A percentile compares a stretch with the other conserved stretches of the same genome.
Evolutionary conservation across 2,797 vertebrate species (phyloP).

Genomic region (Gila robusta): DNA sequence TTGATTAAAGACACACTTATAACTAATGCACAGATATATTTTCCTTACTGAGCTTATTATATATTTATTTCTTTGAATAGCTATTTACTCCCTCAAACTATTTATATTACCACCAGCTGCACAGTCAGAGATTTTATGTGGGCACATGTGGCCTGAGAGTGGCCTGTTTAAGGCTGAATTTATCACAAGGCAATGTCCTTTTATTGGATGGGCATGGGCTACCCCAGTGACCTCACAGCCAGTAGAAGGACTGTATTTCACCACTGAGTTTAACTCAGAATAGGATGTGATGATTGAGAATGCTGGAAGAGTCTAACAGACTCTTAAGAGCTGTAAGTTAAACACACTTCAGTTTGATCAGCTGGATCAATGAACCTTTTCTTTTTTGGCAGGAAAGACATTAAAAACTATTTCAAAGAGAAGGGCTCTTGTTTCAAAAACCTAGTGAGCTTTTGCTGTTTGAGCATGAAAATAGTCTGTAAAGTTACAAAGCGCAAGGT

Average conservation of each 20-base stretch:
- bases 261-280: not conserved
- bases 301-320: not conserved
- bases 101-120: conserved; percentile 24
- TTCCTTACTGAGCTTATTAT: not conserved
- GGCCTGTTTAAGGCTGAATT: conserved; percentile 30
- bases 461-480: not conserved
- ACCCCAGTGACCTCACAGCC: conserved; percentile 7
- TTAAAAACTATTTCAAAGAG: not conserved
- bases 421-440: no score
- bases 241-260: conserved; percentile 23
- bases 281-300: conserved; percentile 11
- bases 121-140: conserved; percentile 4
- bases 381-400: not conserved
- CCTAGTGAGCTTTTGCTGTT: not conserved
- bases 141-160: conserved; percentile 26
- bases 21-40: not conserved
- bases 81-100: not conserved
- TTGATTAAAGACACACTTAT: not conserved
- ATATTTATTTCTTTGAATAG: not conserved
- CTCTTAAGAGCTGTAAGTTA: not conserved
- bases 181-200: not conserved
- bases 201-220: conserved; percentile 11
- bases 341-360: conserved; percentile 1
- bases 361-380: not conserved
- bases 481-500: not conserved